Conservation (phyloP, 2,888 invertebrate genomes). For the Colostygia pectinataria region DNA sequence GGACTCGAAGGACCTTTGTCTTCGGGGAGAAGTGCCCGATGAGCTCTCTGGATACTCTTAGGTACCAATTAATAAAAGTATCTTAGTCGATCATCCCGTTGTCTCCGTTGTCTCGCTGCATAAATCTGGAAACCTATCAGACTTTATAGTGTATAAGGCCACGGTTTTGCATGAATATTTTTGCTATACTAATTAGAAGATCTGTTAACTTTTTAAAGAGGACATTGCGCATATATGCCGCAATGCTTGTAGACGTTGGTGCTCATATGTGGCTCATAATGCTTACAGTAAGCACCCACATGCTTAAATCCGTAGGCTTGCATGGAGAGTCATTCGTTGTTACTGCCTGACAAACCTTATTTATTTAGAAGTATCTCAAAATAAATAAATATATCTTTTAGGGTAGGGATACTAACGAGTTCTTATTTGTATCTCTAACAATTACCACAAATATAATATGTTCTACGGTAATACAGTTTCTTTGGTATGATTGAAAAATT, state of each 20-base stretch:
- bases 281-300: too few species aligned
- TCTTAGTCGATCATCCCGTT: conserved; percentile 54
- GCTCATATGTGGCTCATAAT: too few species aligned
- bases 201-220: too few species aligned
- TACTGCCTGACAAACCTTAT: too few species aligned
- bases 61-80: conserved; percentile 69
- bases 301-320: too few species aligned
- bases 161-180: conserved; percentile 1
- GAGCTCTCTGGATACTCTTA: conserved; percentile 68
- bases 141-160: conserved; percentile 7
- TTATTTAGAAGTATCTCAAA: too few species aligned
- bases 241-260: too few species aligned
- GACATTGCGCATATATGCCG: too few species aligned
- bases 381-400: too few species aligned
- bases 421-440: background rate
- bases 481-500: conserved; percentile 46
- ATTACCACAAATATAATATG: conserved; percentile 4
- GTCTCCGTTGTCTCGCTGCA: conserved; percentile 51
- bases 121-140: conserved; percentile 26
- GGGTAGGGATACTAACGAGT: background rate
- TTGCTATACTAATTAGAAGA: too few species aligned
- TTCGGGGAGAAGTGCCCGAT: conserved; percentile 74
- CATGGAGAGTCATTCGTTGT: too few species aligned
- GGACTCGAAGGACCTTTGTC: conserved; percentile 75
- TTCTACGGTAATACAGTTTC: conserved; percentile 29